Evolutionary conservation across 35 echinoderm and acorn worm genomes (phyloP), one percentile per base, ranked within the genome.

Genomic region (Heliocidaris erythrogramma): DNA sequence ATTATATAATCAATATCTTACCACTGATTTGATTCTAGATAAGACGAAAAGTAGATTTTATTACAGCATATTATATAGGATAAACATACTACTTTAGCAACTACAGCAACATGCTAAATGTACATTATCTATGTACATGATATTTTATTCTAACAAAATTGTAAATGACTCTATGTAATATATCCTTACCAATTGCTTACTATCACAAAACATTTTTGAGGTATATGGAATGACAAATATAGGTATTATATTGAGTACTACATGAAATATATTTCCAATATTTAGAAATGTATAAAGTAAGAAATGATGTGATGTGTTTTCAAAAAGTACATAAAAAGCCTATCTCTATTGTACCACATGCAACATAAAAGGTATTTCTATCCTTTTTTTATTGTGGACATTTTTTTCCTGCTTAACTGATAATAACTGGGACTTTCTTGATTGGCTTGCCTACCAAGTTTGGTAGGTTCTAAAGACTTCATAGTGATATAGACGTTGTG

Each of bases 231-330:
- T 52, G 49, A 92, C 91, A 52, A 92, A 7, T 52, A 92, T 92
- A 92, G 91, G 91, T 92, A 92, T 92, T 92, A 92, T 92, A 92
- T 89, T 92, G 49, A 92, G 91, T 92, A 92, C 91, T 92, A 56
- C 49, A 92, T 59, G 49, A 92, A 92, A 59, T 52, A 52, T 92
- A 92, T 92, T 92, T 92, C 91, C 47, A 92, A 52, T 92, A 92
- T 89, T 89, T 92, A 92, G 91, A 52, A 78, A 92, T 92, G 91
- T 92, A 92, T 92, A 92, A 92, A 92, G 91, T 92, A 92, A 27
- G 91, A 92, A 52, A 92, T 92, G 91, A 92, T 92, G 91, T 92
- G 91, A 92, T 30, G 91, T 92, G 91, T 52, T 49, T 92, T 92
- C 47, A 92, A 92, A 86, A 42, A 92, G 48, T 52, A 92, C 29